phyloP scores from a whole-genome alignment of 2,113 vertebrate genomes.

The Amblyornis subalaris region DNA sequence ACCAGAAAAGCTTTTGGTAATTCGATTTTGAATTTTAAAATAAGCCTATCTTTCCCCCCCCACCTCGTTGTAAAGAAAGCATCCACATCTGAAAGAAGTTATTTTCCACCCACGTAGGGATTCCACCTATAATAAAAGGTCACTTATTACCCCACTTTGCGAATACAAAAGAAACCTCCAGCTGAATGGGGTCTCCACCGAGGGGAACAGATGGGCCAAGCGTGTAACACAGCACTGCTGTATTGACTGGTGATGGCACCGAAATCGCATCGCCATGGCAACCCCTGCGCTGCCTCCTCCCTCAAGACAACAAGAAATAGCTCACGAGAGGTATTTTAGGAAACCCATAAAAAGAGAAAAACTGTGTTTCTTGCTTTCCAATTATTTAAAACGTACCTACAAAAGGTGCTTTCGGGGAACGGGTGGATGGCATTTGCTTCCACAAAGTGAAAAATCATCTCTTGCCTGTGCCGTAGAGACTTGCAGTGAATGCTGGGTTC shows the following conservation, averaged over 20 bases:
- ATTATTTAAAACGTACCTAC: conserved; percentile 18
- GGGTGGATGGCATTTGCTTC: not conserved
- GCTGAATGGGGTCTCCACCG: conserved; percentile 33
- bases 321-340: conserved; percentile 56
- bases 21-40: not conserved
- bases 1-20: not conserved
- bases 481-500: not conserved
- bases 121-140: not conserved
- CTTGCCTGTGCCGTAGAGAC: not conserved
- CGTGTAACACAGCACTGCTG: not conserved
- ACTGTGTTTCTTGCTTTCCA: not conserved
- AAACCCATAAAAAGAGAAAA: conserved; percentile 1
- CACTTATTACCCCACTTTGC: not conserved
- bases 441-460: not conserved
- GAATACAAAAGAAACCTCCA: conserved; percentile 44
- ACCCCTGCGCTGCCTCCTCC: conserved; percentile 26
- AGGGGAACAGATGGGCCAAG: conserved; percentile 57
- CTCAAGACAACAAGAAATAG: conserved; percentile 30
- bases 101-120: not conserved
- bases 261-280: conserved; percentile 25
- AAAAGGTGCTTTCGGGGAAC: not conserved
- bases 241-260: conserved; percentile 51
- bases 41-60: not conserved
- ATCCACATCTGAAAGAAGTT: not conserved
- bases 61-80: not conserved